These are phyloP conservation scores for Connochaetes taurinus DNA, from an alignment of 2,113 vertebrate genomes.

Conservation along the genomic window DNA sequence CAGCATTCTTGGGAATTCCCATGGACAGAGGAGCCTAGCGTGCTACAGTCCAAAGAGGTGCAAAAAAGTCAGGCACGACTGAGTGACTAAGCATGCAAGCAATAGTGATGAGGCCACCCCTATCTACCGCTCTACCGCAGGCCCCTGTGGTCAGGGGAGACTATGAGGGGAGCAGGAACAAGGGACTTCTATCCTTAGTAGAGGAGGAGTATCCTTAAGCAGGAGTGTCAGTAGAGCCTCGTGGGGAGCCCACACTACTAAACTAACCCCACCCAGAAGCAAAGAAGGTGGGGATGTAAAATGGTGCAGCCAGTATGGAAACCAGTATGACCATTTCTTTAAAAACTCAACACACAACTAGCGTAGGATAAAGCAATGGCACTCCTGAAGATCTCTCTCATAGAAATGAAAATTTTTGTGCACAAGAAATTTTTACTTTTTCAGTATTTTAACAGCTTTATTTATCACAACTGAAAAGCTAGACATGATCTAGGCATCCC, in stretches of 20 bases:
- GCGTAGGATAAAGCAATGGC: background rate
- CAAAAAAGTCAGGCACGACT: background rate
- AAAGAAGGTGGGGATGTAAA: background rate
- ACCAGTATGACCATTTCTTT: background rate
- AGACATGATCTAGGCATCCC: background rate
- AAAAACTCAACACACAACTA: background rate
- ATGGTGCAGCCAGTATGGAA: background rate
- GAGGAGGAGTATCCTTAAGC: background rate
- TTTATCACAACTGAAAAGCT: background rate
- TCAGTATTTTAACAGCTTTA: background rate
- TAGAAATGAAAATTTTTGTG: background rate
- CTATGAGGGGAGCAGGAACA: background rate
- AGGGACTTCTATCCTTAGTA: background rate
- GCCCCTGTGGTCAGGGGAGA: background rate
- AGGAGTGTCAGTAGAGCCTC: fast-evolving
- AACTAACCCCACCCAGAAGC: background rate
- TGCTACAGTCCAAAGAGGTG: background rate
- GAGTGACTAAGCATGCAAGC: background rate
- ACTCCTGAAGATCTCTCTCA: background rate
- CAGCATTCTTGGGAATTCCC: background rate
- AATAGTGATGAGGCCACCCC: background rate
- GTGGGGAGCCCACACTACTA: background rate
- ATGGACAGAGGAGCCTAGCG: background rate
- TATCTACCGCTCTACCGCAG: background rate
- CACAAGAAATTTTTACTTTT: background rate